These are phyloP conservation scores for Maccullochella peelii DNA, from an alignment of 2,113 vertebrate species.

Conservation along the genomic window DNA sequence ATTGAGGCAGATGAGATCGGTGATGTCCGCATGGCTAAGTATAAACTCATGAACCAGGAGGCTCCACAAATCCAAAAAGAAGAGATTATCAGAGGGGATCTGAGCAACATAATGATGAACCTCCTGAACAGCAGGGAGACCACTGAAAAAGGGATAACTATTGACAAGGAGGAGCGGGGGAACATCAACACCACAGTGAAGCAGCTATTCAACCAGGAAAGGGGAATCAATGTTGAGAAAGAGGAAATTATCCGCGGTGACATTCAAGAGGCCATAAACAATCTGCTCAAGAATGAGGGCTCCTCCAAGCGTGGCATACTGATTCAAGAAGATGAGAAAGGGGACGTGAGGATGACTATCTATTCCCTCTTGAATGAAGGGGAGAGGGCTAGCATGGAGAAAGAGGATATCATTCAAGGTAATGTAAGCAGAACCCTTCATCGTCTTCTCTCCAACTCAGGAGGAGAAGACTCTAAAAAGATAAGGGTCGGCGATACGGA, in stretches of 20 bases:
- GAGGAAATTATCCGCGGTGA: constrained; percentile 89
- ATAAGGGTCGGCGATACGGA: constrained; percentile 87
- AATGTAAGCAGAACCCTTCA: constrained; percentile 88
- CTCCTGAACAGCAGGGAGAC: constrained; percentile 86
- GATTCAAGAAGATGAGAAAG: constrained; percentile 93
- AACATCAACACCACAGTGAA: constrained; percentile 88
- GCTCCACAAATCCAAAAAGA: constrained; percentile 90
- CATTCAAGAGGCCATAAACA: constrained; percentile 91
- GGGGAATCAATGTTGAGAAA: constrained; percentile 84
- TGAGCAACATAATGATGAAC: constrained; percentile 91
- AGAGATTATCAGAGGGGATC: constrained; percentile 88
- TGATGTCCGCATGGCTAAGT: constrained; percentile 93
- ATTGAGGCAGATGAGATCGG: constrained; percentile 92
- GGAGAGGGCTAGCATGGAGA: constrained; percentile 73
- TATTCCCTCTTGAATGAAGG: constrained; percentile 92
- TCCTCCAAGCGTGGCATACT: constrained; percentile 90
- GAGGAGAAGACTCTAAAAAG: constrained; percentile 79
- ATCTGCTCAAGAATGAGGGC: constrained; percentile 84
- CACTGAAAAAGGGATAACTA: constrained; percentile 82
- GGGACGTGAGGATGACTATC: constrained; percentile 93
- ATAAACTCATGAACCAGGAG: constrained; percentile 89
- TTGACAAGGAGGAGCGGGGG: constrained; percentile 89
- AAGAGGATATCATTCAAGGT: constrained; percentile 88
- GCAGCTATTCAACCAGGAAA: constrained; percentile 88
- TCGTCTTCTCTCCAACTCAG: constrained; percentile 85